These are phyloP conservation scores for Troglohyphantes excavatus DNA, from an alignment of 2,888 invertebrate genomes.

Conservation along the genomic window DNA sequence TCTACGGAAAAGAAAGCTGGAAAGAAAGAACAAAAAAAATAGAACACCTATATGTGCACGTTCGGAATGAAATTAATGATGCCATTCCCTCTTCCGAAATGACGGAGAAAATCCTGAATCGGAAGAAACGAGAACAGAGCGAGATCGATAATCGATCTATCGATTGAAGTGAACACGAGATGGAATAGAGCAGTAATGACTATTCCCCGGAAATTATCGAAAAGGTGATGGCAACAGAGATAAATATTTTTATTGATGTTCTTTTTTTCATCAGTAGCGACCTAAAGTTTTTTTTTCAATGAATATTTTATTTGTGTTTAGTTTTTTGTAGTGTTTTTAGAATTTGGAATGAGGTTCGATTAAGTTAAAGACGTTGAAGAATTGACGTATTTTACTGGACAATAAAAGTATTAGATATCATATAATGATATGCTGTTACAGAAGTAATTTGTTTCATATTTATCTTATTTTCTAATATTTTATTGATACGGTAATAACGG, in stretches of 20 bases:
- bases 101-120: conserved; percentile 75
- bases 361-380: background rate
- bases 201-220: conserved; percentile 70
- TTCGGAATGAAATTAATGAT: conserved; percentile 73
- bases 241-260: conserved; percentile 61
- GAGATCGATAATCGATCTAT: conserved; percentile 75
- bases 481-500: no score
- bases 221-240: conserved; percentile 62
- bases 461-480: no score
- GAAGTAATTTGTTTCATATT: no score
- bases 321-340: background rate
- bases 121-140: conserved; percentile 58
- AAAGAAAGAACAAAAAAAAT: conserved; percentile 18
- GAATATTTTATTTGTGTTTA: conserved; percentile 29
- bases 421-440: no score
- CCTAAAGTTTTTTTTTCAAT: background rate
- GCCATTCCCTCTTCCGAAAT: conserved; percentile 69
- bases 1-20: conserved; percentile 12
- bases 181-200: conserved; percentile 73
- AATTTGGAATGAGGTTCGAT: background rate
- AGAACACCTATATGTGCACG: conserved; percentile 15
- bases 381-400: no score
- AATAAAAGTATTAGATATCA: no score
- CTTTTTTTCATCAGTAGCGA: conserved; percentile 8
- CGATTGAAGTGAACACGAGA: conserved; percentile 65